phyloP scores from a whole-genome alignment of 2,113 vertebrate genomes.

The Protobothrops mucrosquamatus region DNA sequence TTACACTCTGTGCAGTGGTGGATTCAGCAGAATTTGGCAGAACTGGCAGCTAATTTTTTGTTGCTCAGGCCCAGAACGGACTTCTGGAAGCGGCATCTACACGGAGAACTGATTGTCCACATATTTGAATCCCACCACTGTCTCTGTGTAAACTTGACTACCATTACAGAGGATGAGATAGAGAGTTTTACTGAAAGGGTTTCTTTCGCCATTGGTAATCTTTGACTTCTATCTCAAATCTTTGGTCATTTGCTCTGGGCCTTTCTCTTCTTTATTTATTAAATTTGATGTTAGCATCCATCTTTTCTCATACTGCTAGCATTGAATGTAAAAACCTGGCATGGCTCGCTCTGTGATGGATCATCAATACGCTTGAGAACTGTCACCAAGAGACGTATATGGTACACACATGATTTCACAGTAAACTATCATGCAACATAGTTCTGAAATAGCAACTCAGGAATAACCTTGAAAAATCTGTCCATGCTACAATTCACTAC shows the following conservation, averaged over 20 bases:
- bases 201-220: background rate
- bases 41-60: too few relatives aligned
- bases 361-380: background rate
- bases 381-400: background rate
- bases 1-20: background rate
- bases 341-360: background rate
- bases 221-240: background rate
- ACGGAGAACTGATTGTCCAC: too few relatives aligned
- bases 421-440: background rate
- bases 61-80: too few relatives aligned
- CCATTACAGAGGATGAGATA: background rate
- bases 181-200: background rate
- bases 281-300: background rate
- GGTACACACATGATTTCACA: background rate
- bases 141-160: background rate
- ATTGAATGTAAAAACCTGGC: background rate
- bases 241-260: background rate
- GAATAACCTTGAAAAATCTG: background rate
- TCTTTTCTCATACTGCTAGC: background rate
- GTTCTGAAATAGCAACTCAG: background rate
- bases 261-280: background rate
- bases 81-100: too few relatives aligned
- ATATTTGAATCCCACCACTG: too few relatives aligned
- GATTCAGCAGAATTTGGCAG: too few relatives aligned
- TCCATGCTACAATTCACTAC: background rate